Evolutionary conservation across 2,113 vertebrate genomes (phyloP).

Genomic region (Cyanoderma ruficeps): DNA sequence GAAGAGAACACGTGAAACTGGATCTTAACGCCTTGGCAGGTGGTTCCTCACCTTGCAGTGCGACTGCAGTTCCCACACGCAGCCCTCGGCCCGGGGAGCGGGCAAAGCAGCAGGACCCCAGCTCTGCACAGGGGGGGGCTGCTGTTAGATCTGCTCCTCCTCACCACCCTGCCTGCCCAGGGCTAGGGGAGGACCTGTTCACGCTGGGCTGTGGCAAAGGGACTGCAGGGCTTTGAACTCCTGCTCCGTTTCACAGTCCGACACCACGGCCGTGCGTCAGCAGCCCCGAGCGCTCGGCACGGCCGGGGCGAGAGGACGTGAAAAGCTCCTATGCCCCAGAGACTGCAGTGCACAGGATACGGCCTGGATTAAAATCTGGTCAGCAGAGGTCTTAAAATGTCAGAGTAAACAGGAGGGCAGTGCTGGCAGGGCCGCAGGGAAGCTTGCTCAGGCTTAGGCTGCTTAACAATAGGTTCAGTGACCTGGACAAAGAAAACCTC

Average conservation of each 20-base stretch:
- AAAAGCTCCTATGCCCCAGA: conserved; percentile 28
- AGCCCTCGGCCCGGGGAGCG: neutral
- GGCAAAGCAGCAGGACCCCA: neutral
- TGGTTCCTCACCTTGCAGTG: conserved; percentile 32
- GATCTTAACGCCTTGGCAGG: conserved; percentile 25
- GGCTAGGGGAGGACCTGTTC: neutral
- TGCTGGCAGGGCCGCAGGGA: neutral
- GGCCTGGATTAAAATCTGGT: conserved; percentile 41
- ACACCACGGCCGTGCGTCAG: neutral
- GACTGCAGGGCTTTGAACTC: neutral
- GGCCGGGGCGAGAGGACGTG: neutral
- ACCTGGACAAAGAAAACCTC: conserved; percentile 58
- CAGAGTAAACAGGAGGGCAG: conserved; percentile 47
- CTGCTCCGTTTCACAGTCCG: neutral
- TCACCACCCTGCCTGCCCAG: neutral
- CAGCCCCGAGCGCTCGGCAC: neutral
- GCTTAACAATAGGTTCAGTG: conserved; percentile 62
- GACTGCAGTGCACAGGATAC: conserved; percentile 45
- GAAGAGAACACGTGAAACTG: neutral
- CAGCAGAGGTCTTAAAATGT: conserved; percentile 61
- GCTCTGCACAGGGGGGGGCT: neutral
- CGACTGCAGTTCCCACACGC: conserved; percentile 12
- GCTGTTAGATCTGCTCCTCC: neutral
- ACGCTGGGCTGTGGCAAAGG: neutral
- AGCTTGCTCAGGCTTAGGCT: neutral